These are phyloP conservation scores for Globodera rostochiensis DNA, from an alignment of 1,140 invertebrate species.

Conservation along the genomic window DNA sequence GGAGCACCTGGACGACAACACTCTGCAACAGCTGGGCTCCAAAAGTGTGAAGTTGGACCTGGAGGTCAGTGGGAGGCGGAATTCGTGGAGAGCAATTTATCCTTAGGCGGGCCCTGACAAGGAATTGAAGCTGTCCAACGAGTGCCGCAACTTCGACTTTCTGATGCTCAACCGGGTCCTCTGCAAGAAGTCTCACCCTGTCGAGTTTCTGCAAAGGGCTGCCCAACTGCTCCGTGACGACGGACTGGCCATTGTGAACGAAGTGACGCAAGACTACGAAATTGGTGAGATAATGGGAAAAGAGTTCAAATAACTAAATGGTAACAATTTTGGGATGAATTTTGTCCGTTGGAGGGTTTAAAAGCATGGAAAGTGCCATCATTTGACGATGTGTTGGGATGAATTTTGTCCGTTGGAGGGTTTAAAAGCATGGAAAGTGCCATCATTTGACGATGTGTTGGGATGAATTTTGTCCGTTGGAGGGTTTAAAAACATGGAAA, in stretches of 20 bases:
- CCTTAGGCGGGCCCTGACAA: constrained; percentile 11
- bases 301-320: too few species aligned
- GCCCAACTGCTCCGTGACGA: constrained; percentile 72
- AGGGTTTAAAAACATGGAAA: too few species aligned
- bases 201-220: constrained; percentile 66
- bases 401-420: too few species aligned
- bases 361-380: too few species aligned
- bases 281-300: constrained; percentile 33
- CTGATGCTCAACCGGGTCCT: constrained; percentile 60
- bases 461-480: too few species aligned
- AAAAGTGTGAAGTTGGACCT: constrained; percentile 63
- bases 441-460: too few species aligned
- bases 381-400: too few species aligned
- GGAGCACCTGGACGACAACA: constrained; percentile 59
- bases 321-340: too few species aligned
- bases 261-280: constrained; percentile 61
- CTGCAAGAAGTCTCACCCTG: constrained; percentile 65
- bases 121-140: constrained; percentile 46
- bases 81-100: background rate
- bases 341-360: too few species aligned
- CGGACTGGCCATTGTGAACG: constrained; percentile 75
- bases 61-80: constrained; percentile 10
- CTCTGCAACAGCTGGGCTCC: constrained; percentile 60
- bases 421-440: too few species aligned
- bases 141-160: constrained; percentile 62